Evolutionary conservation across 2,797 vertebrate species (phyloP), one percentile per base, ranked within the genome.

Genomic region (Gobionotothen gibberifrons): DNA sequence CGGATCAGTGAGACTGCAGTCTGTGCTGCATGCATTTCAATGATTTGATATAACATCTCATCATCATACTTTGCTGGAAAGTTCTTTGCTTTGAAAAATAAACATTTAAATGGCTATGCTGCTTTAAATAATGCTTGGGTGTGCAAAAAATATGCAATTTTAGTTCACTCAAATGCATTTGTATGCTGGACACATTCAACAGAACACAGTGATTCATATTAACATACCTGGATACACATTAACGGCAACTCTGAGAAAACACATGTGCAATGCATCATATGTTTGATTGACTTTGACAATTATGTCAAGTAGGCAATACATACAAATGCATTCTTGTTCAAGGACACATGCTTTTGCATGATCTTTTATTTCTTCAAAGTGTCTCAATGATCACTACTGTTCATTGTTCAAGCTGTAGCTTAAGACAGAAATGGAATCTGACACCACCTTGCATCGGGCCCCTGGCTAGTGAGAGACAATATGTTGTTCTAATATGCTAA

Each of bases 401-500:
- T 84, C 51, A 63, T 51, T 78, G 64, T 87, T 74, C 57, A 88
- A 83, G 77, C 79, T 70, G 62, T 44, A 69, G 76, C 65, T 74
- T 1, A 46, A 84, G 84, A 91, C 60, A 78, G 49, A 91, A 87
- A 89, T 72, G 77, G 70, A 83, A 86, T 73, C 52, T 81, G 86
- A 88, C 90, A 85, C 67, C 79, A 75, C 89, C 83, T 82, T 83
- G 67, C 70, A 77, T 80, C 43, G 56, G 62, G 82, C 86, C 85
- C 79, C 78, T 43, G 72, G 87, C 84, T 56, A 74, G 72, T 85
- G 82, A 76, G 82, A 90, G 81, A 93, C 93, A 92, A 92, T 92
- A 88, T 92, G 92, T 84, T 93, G 85, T 87, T 92, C 77, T 87
- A 87, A 89, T 91, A 92, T 93, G 92, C 88, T 75, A 92, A 92